Evolutionary conservation across 2,888 invertebrate species (phyloP).

Genomic region (Synanthedon andrenaeformis): DNA sequence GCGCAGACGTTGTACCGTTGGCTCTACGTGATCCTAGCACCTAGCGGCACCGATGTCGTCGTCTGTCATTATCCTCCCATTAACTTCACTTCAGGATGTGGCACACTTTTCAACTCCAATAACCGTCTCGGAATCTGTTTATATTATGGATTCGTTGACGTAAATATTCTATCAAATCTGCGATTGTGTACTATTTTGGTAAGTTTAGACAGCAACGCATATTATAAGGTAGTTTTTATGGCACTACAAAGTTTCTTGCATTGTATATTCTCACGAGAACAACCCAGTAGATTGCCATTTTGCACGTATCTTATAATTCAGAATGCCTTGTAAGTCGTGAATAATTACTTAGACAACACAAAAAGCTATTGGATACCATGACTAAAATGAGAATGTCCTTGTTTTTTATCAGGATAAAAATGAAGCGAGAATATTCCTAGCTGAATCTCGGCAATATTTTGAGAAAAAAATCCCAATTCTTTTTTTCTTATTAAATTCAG

Average conservation of each 20-base stretch:
- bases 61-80: slow-evolving; percentile 45
- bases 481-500: too few relatives aligned
- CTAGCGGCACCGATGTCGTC: slow-evolving; percentile 33
- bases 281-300: slow-evolving; percentile 25
- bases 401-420: slow-evolving; percentile 36
- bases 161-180: slow-evolving; percentile 4
- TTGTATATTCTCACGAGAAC: slow-evolving; percentile 31
- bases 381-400: slow-evolving; percentile 22
- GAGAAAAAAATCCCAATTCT: too few relatives aligned
- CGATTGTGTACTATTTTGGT: not conserved
- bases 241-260: too few relatives aligned
- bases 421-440: slow-evolving; percentile 3
- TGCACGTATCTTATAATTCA: slow-evolving; percentile 24
- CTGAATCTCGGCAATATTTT: too few relatives aligned
- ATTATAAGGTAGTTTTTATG: not conserved
- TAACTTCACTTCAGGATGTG: slow-evolving; percentile 48
- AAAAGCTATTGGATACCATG: slow-evolving; percentile 47
- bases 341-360: slow-evolving; percentile 46
- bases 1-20: slow-evolving; percentile 39
- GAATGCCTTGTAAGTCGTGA: slow-evolving; percentile 51
- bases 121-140: slow-evolving; percentile 18
- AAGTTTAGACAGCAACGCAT: not conserved
- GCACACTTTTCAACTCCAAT: slow-evolving; percentile 38
- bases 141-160: slow-evolving; percentile 13
- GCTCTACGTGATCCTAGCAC: slow-evolving; percentile 51